phyloP scores from a whole-genome alignment of 1,140 invertebrate species.

The Eubasilissa regina region DNA sequence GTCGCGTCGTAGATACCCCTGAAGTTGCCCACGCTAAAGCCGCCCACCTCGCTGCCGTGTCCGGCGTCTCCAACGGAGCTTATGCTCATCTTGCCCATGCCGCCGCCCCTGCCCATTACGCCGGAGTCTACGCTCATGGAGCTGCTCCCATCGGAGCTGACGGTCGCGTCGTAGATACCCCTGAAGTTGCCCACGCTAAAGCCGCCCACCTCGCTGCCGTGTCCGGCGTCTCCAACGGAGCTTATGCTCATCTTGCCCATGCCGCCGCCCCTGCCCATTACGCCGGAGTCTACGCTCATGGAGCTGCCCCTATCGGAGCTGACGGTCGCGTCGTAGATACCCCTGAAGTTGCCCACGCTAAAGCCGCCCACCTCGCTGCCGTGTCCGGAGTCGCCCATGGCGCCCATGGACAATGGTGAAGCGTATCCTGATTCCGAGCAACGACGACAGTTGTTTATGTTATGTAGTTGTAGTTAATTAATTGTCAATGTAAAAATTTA shows the following conservation, averaged over 20 bases:
- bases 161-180: conserved; percentile 67
- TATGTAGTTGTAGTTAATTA: too few relatives aligned
- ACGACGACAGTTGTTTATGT: too few relatives aligned
- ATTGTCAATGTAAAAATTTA: too few relatives aligned
- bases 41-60: conserved; percentile 64
- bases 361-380: conserved; percentile 68
- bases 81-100: not conserved
- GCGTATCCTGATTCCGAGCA: too few relatives aligned
- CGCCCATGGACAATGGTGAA: too few relatives aligned
- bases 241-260: conserved; percentile 52
- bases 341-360: conserved; percentile 69
- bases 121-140: conserved; percentile 54
- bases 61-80: conserved; percentile 55
- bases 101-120: not conserved
- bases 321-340: conserved; percentile 68
- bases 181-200: conserved; percentile 69
- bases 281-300: conserved; percentile 59
- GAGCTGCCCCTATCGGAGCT: conserved; percentile 60
- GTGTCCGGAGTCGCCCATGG: conserved; percentile 41
- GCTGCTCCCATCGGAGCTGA: conserved; percentile 60
- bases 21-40: conserved; percentile 63
- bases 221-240: conserved; percentile 59
- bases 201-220: conserved; percentile 67
- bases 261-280: conserved; percentile 61
- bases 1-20: too few relatives aligned